Evolutionary conservation across 1,140 invertebrate genomes (phyloP), one percentile per base, ranked within the genome.

Genomic region (Mycetomoellerius zeteki): DNA sequence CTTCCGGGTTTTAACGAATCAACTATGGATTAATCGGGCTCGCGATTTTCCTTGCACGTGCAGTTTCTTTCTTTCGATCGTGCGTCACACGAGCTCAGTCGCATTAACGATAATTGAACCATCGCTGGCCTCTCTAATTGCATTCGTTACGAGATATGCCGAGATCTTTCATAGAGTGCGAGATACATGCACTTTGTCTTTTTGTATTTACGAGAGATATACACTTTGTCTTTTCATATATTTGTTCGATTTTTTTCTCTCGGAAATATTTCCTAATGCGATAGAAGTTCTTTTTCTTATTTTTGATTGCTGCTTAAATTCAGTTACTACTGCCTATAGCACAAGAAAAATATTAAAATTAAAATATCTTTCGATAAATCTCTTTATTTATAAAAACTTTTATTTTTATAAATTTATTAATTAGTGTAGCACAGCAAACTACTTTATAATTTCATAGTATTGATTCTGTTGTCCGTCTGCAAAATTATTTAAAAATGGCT

Each of bases 1-100:
- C 86, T 92, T 92, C 90, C 91, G 90, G 88, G 80, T 90, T 90
- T 91, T 91, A 91, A 92, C 88, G 88, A 92, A 92, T 92, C 81
- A 91, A 90, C 89, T 88, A 86, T 67, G 52, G 87, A 92, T 92
- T 92, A 92, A 92, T 91, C 89, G 88, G 81, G 85, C 80, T 89
- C 67, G 60, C 54, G 62, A 86, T 90, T 86, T 86, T 90, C 75
- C 60, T 60, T 87, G 58, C 54, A n/a, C 43, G 16, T 47, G 7
- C 30, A 43, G 4, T 10, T 75, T 75, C 72, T 75, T 67, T 54
- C 50, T 16, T 21, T 82, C 73, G 76, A 86, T 76, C 77, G 19
- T 67, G 56, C 60, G 50, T 30, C 73, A 62, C 76, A 60, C n/a
- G 50, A 52, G 72, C 16, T 47, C 37, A 52, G 2, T 19, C 84